phyloP scores from a whole-genome alignment of 2,113 vertebrate species.

The Ginglymostoma cirratum region DNA sequence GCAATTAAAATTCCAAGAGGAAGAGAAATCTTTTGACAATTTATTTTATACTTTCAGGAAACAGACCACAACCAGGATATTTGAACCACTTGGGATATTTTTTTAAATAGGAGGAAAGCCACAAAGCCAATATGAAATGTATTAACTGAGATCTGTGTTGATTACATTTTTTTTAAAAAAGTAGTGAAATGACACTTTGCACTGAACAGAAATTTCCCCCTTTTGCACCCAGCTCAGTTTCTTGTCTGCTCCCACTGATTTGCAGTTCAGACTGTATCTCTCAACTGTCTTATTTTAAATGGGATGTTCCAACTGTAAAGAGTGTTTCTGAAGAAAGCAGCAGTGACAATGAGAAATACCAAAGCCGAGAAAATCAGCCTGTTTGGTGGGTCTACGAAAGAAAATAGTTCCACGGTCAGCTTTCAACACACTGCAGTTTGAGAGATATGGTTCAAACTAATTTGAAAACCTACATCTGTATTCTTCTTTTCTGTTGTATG shows the following conservation, averaged over 20 bases:
- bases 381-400: not conserved
- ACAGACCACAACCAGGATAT: not conserved
- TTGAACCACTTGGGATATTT: not conserved
- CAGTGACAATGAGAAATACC: not conserved
- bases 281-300: not conserved
- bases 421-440: not conserved
- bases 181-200: not conserved
- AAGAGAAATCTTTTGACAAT: not conserved
- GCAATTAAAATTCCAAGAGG: not conserved
- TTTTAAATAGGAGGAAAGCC: constrained; percentile 10
- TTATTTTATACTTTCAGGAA: not conserved
- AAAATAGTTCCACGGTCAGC: not conserved
- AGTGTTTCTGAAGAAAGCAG: not conserved
- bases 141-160: not conserved
- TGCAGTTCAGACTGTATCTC: not conserved
- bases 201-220: not conserved
- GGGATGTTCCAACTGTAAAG: not conserved
- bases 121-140: not conserved
- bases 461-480: not conserved
- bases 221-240: not conserved
- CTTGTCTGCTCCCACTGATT: not conserved
- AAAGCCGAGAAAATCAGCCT: not conserved
- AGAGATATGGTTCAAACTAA: constrained; percentile 12
- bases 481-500: not conserved
- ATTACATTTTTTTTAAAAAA: not conserved